Evolutionary conservation across 2,888 invertebrate species (phyloP).

Genomic region (Achlya flavicornis): DNA sequence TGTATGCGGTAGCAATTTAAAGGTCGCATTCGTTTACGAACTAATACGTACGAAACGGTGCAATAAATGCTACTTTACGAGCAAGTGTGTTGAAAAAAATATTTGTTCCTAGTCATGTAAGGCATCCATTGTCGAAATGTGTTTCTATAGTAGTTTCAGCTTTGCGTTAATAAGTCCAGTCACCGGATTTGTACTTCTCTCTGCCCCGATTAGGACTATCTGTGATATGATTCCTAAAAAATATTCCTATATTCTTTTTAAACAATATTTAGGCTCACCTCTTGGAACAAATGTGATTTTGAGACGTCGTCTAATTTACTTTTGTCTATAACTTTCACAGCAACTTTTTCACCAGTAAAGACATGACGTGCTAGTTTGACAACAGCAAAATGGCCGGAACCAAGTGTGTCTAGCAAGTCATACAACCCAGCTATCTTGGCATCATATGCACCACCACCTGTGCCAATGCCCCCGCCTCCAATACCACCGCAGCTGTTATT

Average conservation of each 20-base stretch:
- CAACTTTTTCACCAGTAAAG: constrained; percentile 99
- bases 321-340: constrained; percentile 99
- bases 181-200: too few species aligned
- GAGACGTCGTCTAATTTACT: constrained; percentile 98
- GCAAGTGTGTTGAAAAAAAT: too few species aligned
- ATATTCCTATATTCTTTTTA: not conserved
- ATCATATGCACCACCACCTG: constrained; percentile 85
- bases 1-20: too few species aligned
- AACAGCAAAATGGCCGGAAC: constrained; percentile 99
- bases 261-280: constrained; percentile 82
- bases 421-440: constrained; percentile 98
- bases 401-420: constrained; percentile 98
- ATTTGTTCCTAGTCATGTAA: too few species aligned
- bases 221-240: too few species aligned
- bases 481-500: constrained; percentile 73
- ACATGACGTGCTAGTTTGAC: constrained; percentile 99
- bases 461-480: constrained; percentile 56
- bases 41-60: too few species aligned
- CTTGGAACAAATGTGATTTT: constrained; percentile 97
- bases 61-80: too few species aligned
- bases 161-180: too few species aligned
- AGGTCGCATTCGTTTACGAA: too few species aligned
- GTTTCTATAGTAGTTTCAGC: too few species aligned
- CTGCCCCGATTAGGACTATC: too few species aligned
- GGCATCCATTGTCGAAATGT: too few species aligned